These are phyloP conservation scores for Calliscelio sp. DNA, from an alignment of 2,888 invertebrate species.

Conservation along the genomic window DNA sequence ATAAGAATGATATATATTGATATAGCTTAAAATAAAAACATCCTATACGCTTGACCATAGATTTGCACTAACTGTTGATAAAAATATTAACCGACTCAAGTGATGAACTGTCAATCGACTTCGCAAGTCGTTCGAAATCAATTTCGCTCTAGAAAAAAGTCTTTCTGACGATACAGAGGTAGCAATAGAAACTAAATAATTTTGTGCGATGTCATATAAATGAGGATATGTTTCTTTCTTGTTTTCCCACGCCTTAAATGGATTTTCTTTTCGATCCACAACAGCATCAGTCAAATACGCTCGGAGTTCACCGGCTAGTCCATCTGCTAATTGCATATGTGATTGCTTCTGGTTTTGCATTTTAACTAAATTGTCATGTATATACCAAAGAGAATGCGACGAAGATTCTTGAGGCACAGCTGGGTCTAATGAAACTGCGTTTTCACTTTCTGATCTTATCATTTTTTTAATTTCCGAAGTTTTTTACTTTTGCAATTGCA, in stretches of 20 bases:
- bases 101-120: constrained; percentile 11
- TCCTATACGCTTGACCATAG: no score
- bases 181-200: constrained; percentile 16
- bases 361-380: constrained; percentile 15
- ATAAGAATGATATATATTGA: no score
- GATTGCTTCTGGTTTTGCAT: background rate
- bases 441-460: background rate
- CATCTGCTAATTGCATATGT: background rate
- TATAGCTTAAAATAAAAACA: no score
- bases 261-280: constrained; percentile 46
- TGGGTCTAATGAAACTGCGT: no score
- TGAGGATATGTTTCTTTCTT: constrained; percentile 56
- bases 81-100: no score
- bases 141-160: constrained; percentile 19
- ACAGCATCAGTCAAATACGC: constrained; percentile 60
- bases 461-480: background rate
- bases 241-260: constrained; percentile 55
- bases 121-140: constrained; percentile 1
- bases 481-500: constrained; percentile 16
- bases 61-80: no score
- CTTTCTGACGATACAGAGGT: constrained; percentile 26
- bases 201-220: constrained; percentile 20
- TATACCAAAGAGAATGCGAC: constrained; percentile 3
- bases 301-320: constrained; percentile 44
- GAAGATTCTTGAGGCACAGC: no score